These are phyloP conservation scores for Alectura lathami DNA, from an alignment of 2,113 vertebrate species.

Conservation along the genomic window DNA sequence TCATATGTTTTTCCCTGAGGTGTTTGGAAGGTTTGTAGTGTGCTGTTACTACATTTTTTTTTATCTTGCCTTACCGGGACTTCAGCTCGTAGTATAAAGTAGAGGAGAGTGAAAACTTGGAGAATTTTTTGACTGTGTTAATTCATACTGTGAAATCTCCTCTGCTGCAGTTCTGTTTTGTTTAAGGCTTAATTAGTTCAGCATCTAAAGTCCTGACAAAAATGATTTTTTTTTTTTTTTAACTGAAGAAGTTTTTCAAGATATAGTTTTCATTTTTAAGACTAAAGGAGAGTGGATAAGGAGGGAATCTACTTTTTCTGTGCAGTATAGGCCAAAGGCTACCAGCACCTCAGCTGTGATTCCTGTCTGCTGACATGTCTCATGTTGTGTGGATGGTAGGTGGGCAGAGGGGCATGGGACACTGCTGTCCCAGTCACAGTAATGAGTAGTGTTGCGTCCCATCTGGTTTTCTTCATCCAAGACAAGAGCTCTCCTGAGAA, in stretches of 20 bases:
- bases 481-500: not conserved
- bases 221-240: not conserved
- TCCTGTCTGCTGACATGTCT: not conserved
- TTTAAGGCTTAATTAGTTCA: constrained; percentile 1
- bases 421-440: accelerated
- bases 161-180: not conserved
- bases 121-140: not conserved
- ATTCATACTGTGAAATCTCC: not conserved
- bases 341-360: not conserved
- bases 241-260: constrained; percentile 9
- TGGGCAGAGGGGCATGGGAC: not conserved
- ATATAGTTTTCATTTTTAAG: not conserved
- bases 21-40: not conserved
- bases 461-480: accelerated
- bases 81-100: not conserved
- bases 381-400: not conserved
- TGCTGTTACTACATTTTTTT: not conserved
- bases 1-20: not conserved
- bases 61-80: not conserved
- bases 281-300: not conserved
- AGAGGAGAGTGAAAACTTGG: not conserved
- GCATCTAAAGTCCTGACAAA: not conserved
- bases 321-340: accelerated
- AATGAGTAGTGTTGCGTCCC: accelerated
- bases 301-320: not conserved